Conservation (phyloP, 1,140 invertebrate genomes). For the Drosophila trapezifrons region DNA sequence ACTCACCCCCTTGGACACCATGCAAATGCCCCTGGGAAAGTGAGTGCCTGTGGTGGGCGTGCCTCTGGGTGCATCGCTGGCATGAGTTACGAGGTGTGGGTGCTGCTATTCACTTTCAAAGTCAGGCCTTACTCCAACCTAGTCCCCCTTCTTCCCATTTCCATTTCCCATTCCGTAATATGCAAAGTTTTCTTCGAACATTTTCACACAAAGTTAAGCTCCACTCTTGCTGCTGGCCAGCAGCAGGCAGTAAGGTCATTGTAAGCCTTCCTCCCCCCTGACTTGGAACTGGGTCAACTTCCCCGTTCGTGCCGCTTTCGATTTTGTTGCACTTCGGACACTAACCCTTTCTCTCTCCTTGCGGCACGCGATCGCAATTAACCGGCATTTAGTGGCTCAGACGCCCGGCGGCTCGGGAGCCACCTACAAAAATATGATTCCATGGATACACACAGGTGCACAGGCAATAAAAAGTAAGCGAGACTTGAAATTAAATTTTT, state of each 20-base stretch:
- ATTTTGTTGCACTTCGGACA: slow-evolving; percentile 52
- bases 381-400: slow-evolving; percentile 39
- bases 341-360: slow-evolving; percentile 40
- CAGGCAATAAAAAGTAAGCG: neutral
- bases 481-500: neutral
- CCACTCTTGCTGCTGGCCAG: slow-evolving; percentile 41
- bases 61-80: slow-evolving; percentile 11
- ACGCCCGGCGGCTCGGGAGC: neutral
- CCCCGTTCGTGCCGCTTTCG: slow-evolving; percentile 42
- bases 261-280: slow-evolving; percentile 7
- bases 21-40: slow-evolving; percentile 50
- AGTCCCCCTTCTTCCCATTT: neutral
- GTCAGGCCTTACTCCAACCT: slow-evolving; percentile 28
- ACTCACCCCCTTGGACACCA: slow-evolving; percentile 17
- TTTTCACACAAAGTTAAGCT: slow-evolving; percentile 49
- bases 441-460: neutral
- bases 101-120: slow-evolving; percentile 37
- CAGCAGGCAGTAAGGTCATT: slow-evolving; percentile 45
- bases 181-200: slow-evolving; percentile 52
- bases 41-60: slow-evolving; percentile 1
- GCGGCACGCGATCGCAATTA: slow-evolving; percentile 46
- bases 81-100: slow-evolving; percentile 7
- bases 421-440: slow-evolving; percentile 5
- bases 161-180: slow-evolving; percentile 24
- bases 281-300: slow-evolving; percentile 44